Evolutionary conservation across 2,113 vertebrate species (phyloP), one percentile per base, ranked within the genome.

Genomic region (Oostethus manadensis): DNA sequence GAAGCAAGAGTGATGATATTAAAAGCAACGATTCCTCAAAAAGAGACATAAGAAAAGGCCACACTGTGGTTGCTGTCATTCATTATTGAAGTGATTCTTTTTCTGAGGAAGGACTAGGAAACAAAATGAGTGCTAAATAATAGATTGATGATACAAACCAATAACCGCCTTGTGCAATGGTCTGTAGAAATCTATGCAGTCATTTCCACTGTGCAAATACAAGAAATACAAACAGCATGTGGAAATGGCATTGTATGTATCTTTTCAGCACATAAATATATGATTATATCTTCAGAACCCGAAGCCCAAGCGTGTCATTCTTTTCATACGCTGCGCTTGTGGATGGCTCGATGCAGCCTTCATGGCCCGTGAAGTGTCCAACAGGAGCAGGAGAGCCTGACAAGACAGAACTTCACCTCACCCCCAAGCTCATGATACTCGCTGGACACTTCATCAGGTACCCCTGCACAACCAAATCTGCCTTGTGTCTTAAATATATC

Each of bases 351-450:
- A 26, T 26, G 29, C 29, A 6, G 5, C 29, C 46, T 48, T 17
- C 46, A 10, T 8, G 8, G 14, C 1, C 44, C 8, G 14, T 18
- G 46, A 17, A 20, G 46, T n/a, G 17, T 48, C 8, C 65, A 35
- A 62, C 56, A 59, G 80, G 65, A 71, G 55, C 73, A 86, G 82
- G 67, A 86, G 56, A 86, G 79, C 87, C 84, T 9, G 14, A 40
- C 61, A 6, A 1, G 3, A 15, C 1, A 15, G 50, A 38, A 84
- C 62, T 80, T 62, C 86, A 77, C 18, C 1, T 10, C 2, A 47
- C 16, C 7, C 8, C 3, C 11, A 14, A 42, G 11, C 3, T 42
- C 38, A 4, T 14, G 11, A 2, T 42, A 13, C 38, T 14, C 38
- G 14, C 38, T 42, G 38, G 38, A 42, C 38, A 42, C 38, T 42